Evolutionary conservation across 2,888 invertebrate genomes (phyloP), one percentile per base, ranked within the genome.

Genomic region (Phrixothrix hirtus): DNA sequence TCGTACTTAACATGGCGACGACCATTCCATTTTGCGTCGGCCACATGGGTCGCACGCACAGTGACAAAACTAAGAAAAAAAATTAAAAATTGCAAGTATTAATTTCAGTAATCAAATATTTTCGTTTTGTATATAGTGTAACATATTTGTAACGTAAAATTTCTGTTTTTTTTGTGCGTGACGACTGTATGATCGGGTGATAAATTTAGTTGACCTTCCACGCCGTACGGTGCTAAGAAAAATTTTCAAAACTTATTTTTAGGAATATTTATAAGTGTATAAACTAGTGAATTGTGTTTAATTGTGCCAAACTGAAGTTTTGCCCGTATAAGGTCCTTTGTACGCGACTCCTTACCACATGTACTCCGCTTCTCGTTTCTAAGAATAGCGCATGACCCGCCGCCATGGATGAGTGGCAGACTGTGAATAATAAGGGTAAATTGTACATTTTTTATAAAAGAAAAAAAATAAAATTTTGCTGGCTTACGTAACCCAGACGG

Each of bases 31-130:
- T 74, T 66, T 69, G 75, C 74, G 76, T 72, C 75, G 76, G 71
- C 76, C 76, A 71, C 76, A 76, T 76, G 75, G 75, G 75, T 76
- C 75, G 76, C 68, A 71, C 75, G 75, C 75, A 71, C 73, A 72
- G 74, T 74, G 70, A 68, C 72, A 5, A 15, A 17, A 13, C 6
- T 2, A 3, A 32, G 12, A 14, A 32, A 11, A 12, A 32, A 32
- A 29, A 10, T 10, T 31, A 31, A 31, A 31, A 31, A 31, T 31
- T 5, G n/a, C n/a, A n/a, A n/a, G n/a, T n/a, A n/a, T n/a, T n/a
- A n/a, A n/a, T n/a, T n/a, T n/a, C n/a, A n/a, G n/a, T n/a, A n/a
- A n/a, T n/a, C n/a, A n/a, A n/a, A n/a, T n/a, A n/a, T n/a, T n/a
- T n/a, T 21, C 3, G 21, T 7, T 21, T 21, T 21, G 7, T 21